Conservation (phyloP, 2,888 invertebrate genomes). For the Branchellion lobata region DNA sequence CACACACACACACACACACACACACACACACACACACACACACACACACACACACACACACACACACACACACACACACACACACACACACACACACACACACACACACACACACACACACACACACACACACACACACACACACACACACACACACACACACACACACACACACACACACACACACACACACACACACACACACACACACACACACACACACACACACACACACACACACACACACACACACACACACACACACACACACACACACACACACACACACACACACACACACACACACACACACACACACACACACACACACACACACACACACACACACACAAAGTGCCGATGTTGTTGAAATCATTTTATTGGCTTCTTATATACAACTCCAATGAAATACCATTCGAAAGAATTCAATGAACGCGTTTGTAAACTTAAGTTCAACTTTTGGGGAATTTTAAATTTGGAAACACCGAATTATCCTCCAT, state of each 20-base stretch:
- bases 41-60: constrained; percentile 6
- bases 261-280: constrained; percentile 29
- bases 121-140: no score
- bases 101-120: no score
- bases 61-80: constrained; percentile 16
- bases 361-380: no score
- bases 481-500: no score
- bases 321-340: constrained; percentile 17
- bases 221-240: constrained; percentile 24
- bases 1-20: constrained; percentile 16
- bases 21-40: constrained; percentile 23
- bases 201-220: no score
- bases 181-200: no score
- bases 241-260: constrained; percentile 39
- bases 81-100: neutral
- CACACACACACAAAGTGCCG: constrained; percentile 5
- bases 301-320: constrained; percentile 20
- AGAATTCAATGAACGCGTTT: no score
- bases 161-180: no score
- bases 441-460: no score
- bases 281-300: constrained; percentile 16
- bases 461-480: no score
- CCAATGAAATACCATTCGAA: no score
- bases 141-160: no score
- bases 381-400: neutral